Evolutionary conservation across 2,888 invertebrate genomes (phyloP).

Genomic region (Tineola bisselliella): DNA sequence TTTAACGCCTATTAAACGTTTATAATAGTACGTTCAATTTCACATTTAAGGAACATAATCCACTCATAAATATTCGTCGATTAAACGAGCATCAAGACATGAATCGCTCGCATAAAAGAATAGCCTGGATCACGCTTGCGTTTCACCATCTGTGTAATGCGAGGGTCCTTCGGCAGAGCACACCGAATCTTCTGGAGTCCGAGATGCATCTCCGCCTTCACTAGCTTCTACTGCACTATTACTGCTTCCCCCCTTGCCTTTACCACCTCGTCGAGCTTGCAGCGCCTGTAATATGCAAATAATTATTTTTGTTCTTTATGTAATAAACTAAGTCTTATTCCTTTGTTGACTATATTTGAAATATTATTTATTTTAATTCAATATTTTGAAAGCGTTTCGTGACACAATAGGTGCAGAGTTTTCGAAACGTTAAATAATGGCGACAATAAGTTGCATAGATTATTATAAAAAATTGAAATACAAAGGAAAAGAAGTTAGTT

Average conservation of each 20-base stretch:
- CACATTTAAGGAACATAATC: too few relatives aligned
- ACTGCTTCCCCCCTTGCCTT: conserved; percentile 57
- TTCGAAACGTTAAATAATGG: too few relatives aligned
- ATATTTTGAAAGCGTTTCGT: too few relatives aligned
- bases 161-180: conserved; percentile 88
- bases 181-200: conserved; percentile 91
- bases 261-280: conserved; percentile 73
- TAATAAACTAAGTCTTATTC: background rate
- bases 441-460: too few relatives aligned
- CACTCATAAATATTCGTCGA: background rate
- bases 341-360: background rate
- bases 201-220: conserved; percentile 79
- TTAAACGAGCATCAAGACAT: background rate
- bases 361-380: too few relatives aligned
- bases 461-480: background rate
- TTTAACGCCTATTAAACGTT: too few relatives aligned
- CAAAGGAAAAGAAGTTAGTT: conserved; percentile 4
- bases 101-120: background rate
- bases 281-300: conserved; percentile 70
- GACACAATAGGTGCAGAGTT: too few relatives aligned
- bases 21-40: too few relatives aligned
- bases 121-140: conserved; percentile 42
- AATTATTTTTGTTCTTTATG: background rate
- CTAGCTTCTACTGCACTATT: conserved; percentile 72
- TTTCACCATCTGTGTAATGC: conserved; percentile 70